Percentiles rank a stretch among this genome's conserved stretches.
phyloP scores from a whole-genome alignment of 2,888 invertebrate genomes.

The Eupithecia vulgata region DNA sequence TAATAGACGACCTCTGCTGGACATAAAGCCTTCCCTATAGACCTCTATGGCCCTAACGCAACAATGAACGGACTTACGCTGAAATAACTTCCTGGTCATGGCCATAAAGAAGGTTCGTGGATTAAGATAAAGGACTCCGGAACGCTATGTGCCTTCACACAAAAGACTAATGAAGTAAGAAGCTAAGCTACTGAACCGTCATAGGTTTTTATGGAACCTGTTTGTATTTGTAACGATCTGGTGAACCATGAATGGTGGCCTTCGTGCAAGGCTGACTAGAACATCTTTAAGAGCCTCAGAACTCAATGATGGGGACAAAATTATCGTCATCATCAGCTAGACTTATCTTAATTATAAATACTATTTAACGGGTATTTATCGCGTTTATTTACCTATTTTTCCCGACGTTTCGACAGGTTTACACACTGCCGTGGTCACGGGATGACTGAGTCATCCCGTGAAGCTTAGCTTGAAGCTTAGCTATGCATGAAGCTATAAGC shows the following conservation, averaged over 20 bases:
- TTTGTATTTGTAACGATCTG: slow-evolving; percentile 12
- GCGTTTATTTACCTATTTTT: no score
- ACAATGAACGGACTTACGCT: background rate
- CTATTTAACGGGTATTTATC: no score
- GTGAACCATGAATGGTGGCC: slow-evolving; percentile 24
- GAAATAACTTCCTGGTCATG: background rate
- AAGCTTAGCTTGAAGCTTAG: no score
- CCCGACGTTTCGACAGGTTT: no score
- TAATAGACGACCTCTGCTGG: background rate
- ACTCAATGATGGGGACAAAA: background rate
- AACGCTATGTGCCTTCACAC: background rate
- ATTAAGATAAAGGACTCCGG: slow-evolving; percentile 1
- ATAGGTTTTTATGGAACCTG: slow-evolving; percentile 13
- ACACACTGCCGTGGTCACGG: no score
- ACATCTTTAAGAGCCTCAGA: background rate
- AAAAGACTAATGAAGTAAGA: slow-evolving; percentile 2
- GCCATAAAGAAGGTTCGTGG: background rate
- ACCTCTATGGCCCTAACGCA: background rate
- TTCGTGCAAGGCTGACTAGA: slow-evolving; percentile 26
- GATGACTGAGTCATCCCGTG: no score
- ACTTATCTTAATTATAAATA: no score
- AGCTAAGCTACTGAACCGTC: slow-evolving; percentile 14
- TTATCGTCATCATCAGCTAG: background rate
- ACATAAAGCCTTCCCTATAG: background rate
- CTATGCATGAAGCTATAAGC: no score